Conservation (phyloP, 1,140 invertebrate genomes). For the Pachyrhynchus sulphureomaculatus region DNA sequence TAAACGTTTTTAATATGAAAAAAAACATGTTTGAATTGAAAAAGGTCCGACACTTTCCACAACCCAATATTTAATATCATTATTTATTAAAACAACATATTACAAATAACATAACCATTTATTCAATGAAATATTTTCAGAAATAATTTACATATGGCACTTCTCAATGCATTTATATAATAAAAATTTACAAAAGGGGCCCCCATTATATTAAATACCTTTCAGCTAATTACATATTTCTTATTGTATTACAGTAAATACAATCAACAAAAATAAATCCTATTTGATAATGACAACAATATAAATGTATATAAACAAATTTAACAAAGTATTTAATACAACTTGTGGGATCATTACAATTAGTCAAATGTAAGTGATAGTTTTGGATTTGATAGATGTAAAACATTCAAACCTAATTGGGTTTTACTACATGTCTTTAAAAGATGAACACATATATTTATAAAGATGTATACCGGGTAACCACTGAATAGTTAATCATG, state of each 20-base stretch:
- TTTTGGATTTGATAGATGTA: background rate
- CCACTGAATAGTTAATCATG: no score
- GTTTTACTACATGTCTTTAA: no score
- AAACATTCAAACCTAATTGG: background rate
- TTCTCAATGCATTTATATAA: slow-evolving; percentile 8
- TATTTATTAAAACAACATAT: no score
- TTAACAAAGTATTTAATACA: background rate
- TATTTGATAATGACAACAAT: slow-evolving; percentile 20
- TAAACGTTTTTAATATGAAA: no score
- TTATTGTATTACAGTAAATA: slow-evolving; percentile 7
- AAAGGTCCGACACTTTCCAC: no score
- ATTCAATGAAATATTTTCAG: slow-evolving; percentile 9
- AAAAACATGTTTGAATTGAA: no score
- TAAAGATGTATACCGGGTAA: no score
- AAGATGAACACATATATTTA: no score
- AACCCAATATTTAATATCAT: no score
- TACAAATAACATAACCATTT: background rate
- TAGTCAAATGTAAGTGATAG: no score
- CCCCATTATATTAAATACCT: slow-evolving; percentile 4
- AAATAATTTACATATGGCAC: slow-evolving; percentile 27
- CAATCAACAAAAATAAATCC: slow-evolving; percentile 26
- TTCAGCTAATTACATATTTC: slow-evolving; percentile 7
- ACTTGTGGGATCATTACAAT: no score
- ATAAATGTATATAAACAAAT: slow-evolving; percentile 10
- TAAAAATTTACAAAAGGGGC: slow-evolving; percentile 25